Percentiles rank a stretch among this genome's conserved stretches.
Conservation (phyloP, 2,113 vertebrate species). For the Gavialis gangeticus region DNA sequence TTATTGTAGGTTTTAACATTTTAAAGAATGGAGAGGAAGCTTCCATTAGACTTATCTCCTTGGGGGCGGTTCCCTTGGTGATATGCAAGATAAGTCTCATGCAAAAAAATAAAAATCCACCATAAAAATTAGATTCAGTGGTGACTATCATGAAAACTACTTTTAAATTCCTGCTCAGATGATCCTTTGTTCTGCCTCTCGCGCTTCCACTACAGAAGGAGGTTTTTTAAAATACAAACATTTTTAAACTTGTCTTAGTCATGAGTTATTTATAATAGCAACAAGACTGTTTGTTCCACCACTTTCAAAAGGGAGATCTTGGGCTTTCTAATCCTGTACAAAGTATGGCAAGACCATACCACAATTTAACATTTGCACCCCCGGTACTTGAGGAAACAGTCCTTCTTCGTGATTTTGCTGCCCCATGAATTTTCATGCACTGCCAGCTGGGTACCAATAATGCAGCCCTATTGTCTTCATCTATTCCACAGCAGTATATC, state of each 20-base stretch:
- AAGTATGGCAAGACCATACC: not conserved
- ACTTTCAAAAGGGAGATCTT: not conserved
- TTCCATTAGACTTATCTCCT: not conserved
- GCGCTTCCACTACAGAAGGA: not conserved
- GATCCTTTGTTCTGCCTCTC: not conserved
- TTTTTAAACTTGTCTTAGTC: not conserved
- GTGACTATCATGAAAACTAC: not conserved
- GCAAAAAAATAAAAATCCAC: not conserved
- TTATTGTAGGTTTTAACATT: not conserved
- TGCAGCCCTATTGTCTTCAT: not conserved
- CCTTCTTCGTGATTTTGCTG: not conserved
- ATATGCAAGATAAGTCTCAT: not conserved
- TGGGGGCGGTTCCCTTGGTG: not conserved
- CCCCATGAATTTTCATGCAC: not conserved
- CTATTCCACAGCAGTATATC: fast-evolving
- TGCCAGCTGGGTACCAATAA: not conserved
- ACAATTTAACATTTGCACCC: not conserved
- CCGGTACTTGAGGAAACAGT: not conserved
- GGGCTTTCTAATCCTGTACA: not conserved
- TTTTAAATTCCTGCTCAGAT: not conserved
- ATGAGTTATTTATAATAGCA: constrained; percentile 8
- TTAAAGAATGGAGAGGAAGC: not conserved
- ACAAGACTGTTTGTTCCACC: not conserved
- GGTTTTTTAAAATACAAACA: constrained; percentile 42
- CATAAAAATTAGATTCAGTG: not conserved